Conservation (phyloP, 2,888 invertebrate species). For the Lysandra bellargus region DNA sequence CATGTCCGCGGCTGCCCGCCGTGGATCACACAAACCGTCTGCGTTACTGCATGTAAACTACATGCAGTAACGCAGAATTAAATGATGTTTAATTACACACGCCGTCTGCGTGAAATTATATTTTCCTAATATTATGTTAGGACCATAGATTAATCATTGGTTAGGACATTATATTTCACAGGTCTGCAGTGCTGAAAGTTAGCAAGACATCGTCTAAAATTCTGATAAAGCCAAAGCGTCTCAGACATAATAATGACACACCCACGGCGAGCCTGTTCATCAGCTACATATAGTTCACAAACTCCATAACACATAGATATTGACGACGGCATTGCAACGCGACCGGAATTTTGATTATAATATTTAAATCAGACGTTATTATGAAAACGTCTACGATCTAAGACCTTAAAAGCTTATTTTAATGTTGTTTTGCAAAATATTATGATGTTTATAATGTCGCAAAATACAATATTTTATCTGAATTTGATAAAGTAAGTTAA, state of each 20-base stretch:
- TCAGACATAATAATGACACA: conserved; percentile 6
- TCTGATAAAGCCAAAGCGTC: background rate
- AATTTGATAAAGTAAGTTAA: background rate
- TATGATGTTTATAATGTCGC: background rate
- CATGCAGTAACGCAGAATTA: too few relatives aligned
- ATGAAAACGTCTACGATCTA: background rate
- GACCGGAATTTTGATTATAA: background rate
- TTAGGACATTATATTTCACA: too few relatives aligned
- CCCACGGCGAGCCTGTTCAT: background rate
- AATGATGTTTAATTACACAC: too few relatives aligned
- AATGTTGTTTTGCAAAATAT: background rate
- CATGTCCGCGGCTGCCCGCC: too few relatives aligned
- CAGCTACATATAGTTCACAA: background rate
- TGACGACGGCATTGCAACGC: background rate
- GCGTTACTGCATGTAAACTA: too few relatives aligned
- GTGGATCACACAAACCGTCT: too few relatives aligned
- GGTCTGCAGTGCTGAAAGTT: too few relatives aligned
- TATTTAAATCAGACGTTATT: background rate
- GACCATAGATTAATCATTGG: too few relatives aligned
- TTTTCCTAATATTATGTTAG: too few relatives aligned
- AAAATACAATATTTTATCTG: background rate
- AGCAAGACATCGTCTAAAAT: too few relatives aligned
- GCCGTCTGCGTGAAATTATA: too few relatives aligned
- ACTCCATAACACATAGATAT: background rate
- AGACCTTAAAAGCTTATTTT: background rate